Conservation (phyloP, 37 sponge, comb jelly and placozoan species). For the Theonella swinhoei region DNA sequence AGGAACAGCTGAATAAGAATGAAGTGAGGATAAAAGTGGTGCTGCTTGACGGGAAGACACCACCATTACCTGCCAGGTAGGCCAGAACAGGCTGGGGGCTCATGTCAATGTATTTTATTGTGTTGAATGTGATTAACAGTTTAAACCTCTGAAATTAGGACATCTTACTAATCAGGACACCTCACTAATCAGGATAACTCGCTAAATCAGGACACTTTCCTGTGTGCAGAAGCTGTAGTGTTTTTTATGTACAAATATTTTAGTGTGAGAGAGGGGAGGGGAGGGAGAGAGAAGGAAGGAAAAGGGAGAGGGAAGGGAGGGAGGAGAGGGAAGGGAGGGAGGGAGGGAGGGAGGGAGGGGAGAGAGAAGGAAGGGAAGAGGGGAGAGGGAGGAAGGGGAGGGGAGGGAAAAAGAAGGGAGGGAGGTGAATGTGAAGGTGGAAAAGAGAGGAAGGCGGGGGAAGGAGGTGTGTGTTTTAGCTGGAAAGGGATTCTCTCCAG, state of each 20-base stretch:
- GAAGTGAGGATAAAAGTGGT: not conserved
- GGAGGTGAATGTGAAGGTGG: not conserved
- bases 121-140: too few relatives aligned
- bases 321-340: not conserved
- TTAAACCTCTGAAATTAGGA: too few relatives aligned
- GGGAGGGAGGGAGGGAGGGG: not conserved
- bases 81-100: too few relatives aligned
- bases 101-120: too few relatives aligned
- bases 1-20: not conserved
- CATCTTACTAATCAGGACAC: too few relatives aligned
- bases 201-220: too few relatives aligned
- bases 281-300: not conserved
- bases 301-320: not conserved
- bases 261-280: not conserved
- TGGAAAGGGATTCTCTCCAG: too few relatives aligned
- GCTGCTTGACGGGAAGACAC: not conserved
- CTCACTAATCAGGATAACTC: too few relatives aligned
- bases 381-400: constrained; percentile 12
- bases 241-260: too few relatives aligned
- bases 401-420: constrained; percentile 9
- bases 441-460: constrained; percentile 3
- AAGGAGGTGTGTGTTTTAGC: not conserved
- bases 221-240: too few relatives aligned
- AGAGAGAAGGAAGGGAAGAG: constrained; percentile 1
- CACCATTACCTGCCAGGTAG: too few relatives aligned